A percentile compares a stretch with the other conserved stretches of the same genome.
Conservation (phyloP, 2,888 invertebrate species). For the Leucozona laternaria region DNA sequence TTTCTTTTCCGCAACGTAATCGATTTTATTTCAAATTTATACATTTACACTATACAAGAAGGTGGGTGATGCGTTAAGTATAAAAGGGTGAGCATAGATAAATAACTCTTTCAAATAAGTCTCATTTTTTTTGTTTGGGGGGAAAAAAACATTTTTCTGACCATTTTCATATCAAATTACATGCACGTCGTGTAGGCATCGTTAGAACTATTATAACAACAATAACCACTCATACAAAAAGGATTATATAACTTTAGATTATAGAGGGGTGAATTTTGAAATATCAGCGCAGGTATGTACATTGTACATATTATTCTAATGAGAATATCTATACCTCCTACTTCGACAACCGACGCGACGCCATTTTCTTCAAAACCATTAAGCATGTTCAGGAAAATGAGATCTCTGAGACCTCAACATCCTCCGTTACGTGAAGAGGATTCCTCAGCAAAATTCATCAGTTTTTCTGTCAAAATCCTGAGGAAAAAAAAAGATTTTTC, state of each 20-base stretch:
- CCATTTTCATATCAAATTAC: constrained; percentile 3
- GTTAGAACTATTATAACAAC: neutral
- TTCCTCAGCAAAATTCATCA: too few species aligned
- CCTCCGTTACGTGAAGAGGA: too few species aligned
- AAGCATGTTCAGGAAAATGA: too few species aligned
- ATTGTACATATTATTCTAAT: too few species aligned
- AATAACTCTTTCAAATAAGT: neutral
- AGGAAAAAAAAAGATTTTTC: too few species aligned
- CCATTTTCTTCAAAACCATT: neutral
- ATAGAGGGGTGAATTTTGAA: neutral
- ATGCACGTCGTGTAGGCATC: neutral
- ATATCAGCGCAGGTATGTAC: too few species aligned
- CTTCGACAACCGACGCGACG: too few species aligned
- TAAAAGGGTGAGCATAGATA: neutral
- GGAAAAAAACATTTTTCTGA: neutral
- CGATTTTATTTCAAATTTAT: constrained; percentile 60
- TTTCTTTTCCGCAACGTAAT: constrained; percentile 37
- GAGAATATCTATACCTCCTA: too few species aligned
- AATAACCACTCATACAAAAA: neutral
- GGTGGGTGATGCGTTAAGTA: neutral
- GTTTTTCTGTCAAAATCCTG: too few species aligned
- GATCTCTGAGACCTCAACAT: too few species aligned
- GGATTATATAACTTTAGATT: neutral
- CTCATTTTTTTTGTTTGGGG: neutral
- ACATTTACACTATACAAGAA: constrained; percentile 31